A percentile compares a stretch with the other conserved stretches of the same genome.
phyloP scores from a whole-genome alignment of 2,113 vertebrate genomes.

The Catagonus wagneri region DNA sequence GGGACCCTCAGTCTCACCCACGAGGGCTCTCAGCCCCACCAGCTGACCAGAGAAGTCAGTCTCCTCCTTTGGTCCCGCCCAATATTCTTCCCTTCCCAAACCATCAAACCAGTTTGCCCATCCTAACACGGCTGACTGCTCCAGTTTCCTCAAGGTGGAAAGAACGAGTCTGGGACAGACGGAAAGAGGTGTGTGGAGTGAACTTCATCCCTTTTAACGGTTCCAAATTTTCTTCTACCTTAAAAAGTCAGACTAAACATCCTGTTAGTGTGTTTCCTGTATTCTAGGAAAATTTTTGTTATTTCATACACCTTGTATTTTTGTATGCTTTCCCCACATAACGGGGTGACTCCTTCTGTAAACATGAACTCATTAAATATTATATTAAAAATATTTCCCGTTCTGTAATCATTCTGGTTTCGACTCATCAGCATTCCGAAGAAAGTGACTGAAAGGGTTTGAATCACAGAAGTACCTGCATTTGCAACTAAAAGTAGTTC shows the following conservation, averaged over 20 bases:
- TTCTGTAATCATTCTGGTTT: slow-evolving; percentile 59
- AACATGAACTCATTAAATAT: slow-evolving; percentile 52
- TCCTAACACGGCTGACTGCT: neutral
- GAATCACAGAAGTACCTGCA: neutral
- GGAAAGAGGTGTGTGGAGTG: neutral
- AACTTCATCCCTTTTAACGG: neutral
- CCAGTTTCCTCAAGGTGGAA: neutral
- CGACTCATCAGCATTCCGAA: slow-evolving; percentile 4
- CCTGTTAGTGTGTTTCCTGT: neutral
- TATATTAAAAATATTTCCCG: slow-evolving; percentile 50
- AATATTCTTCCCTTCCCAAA: neutral
- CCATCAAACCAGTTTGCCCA: neutral
- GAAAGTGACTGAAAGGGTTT: neutral
- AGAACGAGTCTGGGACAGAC: neutral
- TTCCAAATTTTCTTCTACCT: neutral
- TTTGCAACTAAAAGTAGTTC: neutral
- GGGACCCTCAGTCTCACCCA: neutral
- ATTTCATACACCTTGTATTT: slow-evolving; percentile 21
- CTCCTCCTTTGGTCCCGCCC: neutral
- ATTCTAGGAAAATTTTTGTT: neutral
- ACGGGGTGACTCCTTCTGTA: slow-evolving; percentile 12
- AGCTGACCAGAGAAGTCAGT: neutral
- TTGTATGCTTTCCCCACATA: slow-evolving; percentile 6
- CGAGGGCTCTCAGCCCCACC: neutral
- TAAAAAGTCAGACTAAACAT: neutral